These are phyloP conservation scores for Metacarcinus magister DNA, from an alignment of 2,888 invertebrate species.

Conservation along the genomic window DNA sequence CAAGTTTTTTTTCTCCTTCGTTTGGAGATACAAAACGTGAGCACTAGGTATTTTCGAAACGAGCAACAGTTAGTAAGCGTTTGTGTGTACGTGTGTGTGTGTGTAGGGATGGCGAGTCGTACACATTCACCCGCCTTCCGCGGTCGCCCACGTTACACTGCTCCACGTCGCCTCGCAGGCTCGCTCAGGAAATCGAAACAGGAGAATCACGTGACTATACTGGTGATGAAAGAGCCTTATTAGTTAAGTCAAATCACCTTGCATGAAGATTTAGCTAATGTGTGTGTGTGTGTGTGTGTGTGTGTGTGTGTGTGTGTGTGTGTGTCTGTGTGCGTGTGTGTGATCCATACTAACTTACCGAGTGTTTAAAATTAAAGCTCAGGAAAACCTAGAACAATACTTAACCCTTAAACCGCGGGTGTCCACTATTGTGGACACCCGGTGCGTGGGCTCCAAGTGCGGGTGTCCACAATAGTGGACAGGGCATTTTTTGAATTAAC, in stretches of 20 bases:
- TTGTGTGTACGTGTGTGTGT: not conserved
- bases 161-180: not conserved
- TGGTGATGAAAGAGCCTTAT: not conserved
- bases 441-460: too few relatives aligned
- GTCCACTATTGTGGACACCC: too few relatives aligned
- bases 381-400: too few relatives aligned
- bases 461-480: too few relatives aligned
- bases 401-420: too few relatives aligned
- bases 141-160: not conserved
- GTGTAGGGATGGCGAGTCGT: not conserved
- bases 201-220: not conserved
- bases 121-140: not conserved
- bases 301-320: slow-evolving; percentile 57
- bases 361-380: too few relatives aligned
- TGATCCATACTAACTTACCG: too few relatives aligned
- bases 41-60: not conserved
- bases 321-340: too few relatives aligned
- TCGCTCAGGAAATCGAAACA: not conserved
- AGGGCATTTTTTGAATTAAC: too few relatives aligned
- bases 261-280: not conserved
- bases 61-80: not conserved
- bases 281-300: slow-evolving; percentile 59
- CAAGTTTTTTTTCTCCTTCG: not conserved
- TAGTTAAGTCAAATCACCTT: slow-evolving; percentile 21
- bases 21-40: not conserved